phyloP scores from a whole-genome alignment of 2,113 vertebrate genomes.

The Limanda limanda region DNA sequence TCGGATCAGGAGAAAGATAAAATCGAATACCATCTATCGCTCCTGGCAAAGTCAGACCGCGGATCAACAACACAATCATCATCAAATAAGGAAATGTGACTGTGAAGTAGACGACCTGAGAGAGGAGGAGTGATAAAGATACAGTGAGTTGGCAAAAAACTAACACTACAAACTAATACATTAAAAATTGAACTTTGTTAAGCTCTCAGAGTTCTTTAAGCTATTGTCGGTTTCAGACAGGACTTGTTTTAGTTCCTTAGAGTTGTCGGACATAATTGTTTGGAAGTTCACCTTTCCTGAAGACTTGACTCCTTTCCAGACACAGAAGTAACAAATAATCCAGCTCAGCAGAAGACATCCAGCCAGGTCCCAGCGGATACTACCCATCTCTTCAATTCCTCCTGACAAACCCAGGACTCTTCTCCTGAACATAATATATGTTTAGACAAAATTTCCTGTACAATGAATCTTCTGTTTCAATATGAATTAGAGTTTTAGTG shows the following conservation, averaged over 20 bases:
- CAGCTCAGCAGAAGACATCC: conserved; percentile 47
- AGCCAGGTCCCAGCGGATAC: conserved; percentile 47
- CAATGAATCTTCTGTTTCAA: not conserved
- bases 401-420: conserved; percentile 40
- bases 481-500: not conserved
- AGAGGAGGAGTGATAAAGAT: not conserved
- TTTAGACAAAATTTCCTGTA: not conserved
- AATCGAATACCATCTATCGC: conserved; percentile 37
- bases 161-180: not conserved
- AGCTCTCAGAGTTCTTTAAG: not conserved
- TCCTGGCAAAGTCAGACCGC: conserved; percentile 48
- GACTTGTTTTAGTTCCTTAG: not conserved
- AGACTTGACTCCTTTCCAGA: conserved; percentile 53
- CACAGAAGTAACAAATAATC: conserved; percentile 49
- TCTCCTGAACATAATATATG: conserved; percentile 15
- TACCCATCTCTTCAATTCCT: conserved; percentile 40
- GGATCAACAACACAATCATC: conserved; percentile 39
- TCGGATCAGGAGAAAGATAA: conserved; percentile 44
- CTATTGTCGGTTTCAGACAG: not conserved
- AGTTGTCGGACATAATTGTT: not conserved
- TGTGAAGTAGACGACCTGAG: conserved; percentile 41
- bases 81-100: conserved; percentile 52
- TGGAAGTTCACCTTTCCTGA: conserved; percentile 42
- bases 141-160: not conserved
- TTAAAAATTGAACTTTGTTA: not conserved